A percentile compares a stretch with the other conserved stretches of the same genome.
These are phyloP conservation scores for Drosophila ogumai DNA, from an alignment of 1,140 invertebrate genomes.

Conservation along the genomic window DNA sequence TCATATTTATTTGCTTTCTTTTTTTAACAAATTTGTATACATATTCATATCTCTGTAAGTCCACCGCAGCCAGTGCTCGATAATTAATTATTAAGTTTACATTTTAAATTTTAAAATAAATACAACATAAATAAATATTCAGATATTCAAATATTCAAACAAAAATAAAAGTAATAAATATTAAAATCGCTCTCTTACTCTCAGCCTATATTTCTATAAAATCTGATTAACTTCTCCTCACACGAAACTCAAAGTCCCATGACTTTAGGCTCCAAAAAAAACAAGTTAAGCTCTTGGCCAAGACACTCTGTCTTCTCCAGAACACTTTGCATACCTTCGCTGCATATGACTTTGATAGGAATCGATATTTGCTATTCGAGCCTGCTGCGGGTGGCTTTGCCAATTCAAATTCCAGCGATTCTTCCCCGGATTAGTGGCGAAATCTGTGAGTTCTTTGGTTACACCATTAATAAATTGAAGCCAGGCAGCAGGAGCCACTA, in stretches of 20 bases:
- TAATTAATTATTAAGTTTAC: no score
- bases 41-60: no score
- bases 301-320: constrained; percentile 23
- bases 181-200: no score
- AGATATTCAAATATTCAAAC: no score
- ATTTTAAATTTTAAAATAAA: no score
- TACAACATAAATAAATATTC: no score
- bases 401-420: constrained; percentile 12
- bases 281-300: constrained; percentile 8
- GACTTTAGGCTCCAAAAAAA: no score
- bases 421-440: constrained; percentile 8
- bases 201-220: no score
- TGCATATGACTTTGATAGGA: constrained; percentile 43
- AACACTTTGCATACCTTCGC: constrained; percentile 49
- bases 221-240: neutral
- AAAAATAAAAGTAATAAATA: no score
- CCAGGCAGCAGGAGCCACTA: neutral
- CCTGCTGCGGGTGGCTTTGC: constrained; percentile 36
- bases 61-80: no score
- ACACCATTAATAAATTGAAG: constrained; percentile 19
- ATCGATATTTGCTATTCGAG: constrained; percentile 42
- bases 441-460: constrained; percentile 17
- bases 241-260: neutral
- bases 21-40: no score
- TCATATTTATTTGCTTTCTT: no score